phyloP scores from a whole-genome alignment of 2,113 vertebrate species.

The Nibea coibor region DNA sequence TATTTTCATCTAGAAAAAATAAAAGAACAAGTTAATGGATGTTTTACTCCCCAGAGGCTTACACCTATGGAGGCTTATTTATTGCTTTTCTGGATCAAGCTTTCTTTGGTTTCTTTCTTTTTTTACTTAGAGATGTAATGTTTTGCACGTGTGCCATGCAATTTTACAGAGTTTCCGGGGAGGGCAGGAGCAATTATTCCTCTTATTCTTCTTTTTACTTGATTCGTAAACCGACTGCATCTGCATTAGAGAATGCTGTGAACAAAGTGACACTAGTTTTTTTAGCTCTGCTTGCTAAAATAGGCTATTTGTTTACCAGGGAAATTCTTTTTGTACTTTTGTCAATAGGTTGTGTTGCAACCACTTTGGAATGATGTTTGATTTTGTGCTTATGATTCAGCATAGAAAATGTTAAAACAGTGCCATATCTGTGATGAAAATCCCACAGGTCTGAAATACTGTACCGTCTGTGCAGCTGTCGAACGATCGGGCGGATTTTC shows the following conservation, averaged over 20 bases:
- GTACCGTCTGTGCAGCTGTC: conserved; percentile 45
- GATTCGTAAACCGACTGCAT: conserved; percentile 79
- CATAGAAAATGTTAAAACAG: conserved; percentile 78
- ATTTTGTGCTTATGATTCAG: conserved; percentile 75
- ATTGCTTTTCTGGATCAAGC: conserved; percentile 76
- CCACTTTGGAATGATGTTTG: conserved; percentile 72
- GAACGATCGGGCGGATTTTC: conserved; percentile 66
- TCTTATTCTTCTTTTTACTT: conserved; percentile 69
- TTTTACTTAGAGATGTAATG: conserved; percentile 78
- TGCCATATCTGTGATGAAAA: conserved; percentile 83
- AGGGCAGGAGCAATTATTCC: conserved; percentile 55
- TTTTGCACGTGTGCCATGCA: conserved; percentile 85
- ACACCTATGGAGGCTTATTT: conserved; percentile 73
- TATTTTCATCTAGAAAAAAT: conserved; percentile 80
- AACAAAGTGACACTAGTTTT: conserved; percentile 80
- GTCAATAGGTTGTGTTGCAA: conserved; percentile 74
- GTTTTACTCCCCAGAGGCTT: conserved; percentile 71
- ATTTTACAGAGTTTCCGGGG: conserved; percentile 70
- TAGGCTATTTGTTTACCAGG: conserved; percentile 82
- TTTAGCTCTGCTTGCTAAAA: conserved; percentile 85
- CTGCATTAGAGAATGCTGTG: conserved; percentile 83
- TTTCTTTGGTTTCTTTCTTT: conserved; percentile 63
- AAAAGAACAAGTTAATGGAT: conserved; percentile 69
- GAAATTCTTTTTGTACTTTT: conserved; percentile 74
- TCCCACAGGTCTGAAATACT: conserved; percentile 66